A percentile compares a stretch with the other conserved stretches of the same genome.
Evolutionary conservation across 2,888 invertebrate genomes (phyloP).

Genomic region (Microctonus aethiopoides): DNA sequence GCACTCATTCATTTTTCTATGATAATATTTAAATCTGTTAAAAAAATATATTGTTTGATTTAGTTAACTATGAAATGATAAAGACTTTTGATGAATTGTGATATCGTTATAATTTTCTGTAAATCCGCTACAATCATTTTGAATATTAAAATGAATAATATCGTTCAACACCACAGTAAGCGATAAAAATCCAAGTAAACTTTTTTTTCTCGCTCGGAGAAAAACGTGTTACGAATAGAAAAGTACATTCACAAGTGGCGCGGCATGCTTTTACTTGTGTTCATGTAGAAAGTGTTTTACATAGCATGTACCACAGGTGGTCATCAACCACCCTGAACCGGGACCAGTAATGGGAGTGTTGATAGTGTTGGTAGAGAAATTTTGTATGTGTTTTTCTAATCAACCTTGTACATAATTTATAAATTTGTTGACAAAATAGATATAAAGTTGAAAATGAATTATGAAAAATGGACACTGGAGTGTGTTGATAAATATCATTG

Average conservation of each 20-base stretch:
- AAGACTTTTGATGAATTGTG: not conserved
- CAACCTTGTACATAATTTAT: conserved; percentile 19
- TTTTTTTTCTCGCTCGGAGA: conserved; percentile 25
- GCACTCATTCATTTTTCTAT: conserved; percentile 51
- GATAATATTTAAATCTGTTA: too few species aligned
- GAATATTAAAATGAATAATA: conserved; percentile 6
- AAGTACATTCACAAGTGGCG: conserved; percentile 22
- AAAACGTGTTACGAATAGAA: conserved; percentile 31
- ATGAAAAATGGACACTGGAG: not conserved
- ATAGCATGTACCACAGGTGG: conserved; percentile 37
- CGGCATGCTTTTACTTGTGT: conserved; percentile 17
- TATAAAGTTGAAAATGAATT: conserved; percentile 22
- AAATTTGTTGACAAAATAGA: conserved; percentile 23
- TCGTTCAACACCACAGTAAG: conserved; percentile 4
- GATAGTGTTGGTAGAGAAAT: conserved; percentile 18
- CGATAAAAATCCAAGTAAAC: conserved; percentile 31
- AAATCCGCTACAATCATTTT: not conserved
- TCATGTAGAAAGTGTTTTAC: conserved; percentile 36
- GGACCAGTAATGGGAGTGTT: not conserved
- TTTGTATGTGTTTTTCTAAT: conserved; percentile 20
- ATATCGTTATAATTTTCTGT: not conserved
- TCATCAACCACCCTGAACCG: conserved; percentile 27
- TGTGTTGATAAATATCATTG: not conserved
- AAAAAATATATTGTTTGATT: too few species aligned
- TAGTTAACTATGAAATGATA: too few species aligned